Base-by-base conservation (phyloP, 1,140 invertebrate genomes). In the Diachasma alloeum region DNA sequence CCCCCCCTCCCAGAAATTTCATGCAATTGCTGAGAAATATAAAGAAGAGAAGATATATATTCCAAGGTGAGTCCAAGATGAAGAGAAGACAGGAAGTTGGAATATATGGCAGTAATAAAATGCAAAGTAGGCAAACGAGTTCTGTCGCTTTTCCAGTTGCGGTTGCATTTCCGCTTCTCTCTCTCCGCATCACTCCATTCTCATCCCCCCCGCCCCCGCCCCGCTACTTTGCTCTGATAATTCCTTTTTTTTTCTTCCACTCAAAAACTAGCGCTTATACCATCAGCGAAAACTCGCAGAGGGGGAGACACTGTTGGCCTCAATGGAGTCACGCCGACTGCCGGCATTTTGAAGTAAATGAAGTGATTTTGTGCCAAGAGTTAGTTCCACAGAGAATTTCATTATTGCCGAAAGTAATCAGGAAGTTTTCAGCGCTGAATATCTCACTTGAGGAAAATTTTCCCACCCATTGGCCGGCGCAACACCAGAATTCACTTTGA, bases 81-180 rank as follows among this genome's bases (percentile, higher is more conserved):
- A 75, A 69, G 46, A 75, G 74, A 75, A 69, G 74, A 75, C 74
- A 75, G 74, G 74, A 75, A 75, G 74, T 75, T 70, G 42, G 67
- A 75, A 75, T 75, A 68, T 75, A 75, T 46, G 74, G 67, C 74
- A 19, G 74, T 46, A 75, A 75, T 75, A 75, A 75, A 75, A 75
- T 75, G 74, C 74, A 75, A 75, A 75, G 67, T 75, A 75, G 74
- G 74, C 74, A 75, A 75, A 75, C 74, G 67, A 70, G 74, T 75
- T 75, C 74, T 75, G 74, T 75, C 74, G 74, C 74, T 75, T 75
- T 75, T 75, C 74, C 74, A 70, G 67, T 75, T 70, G 74, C 74
- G 67, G 74, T 75, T 75, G 74, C 66, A 75, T 68, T 75, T 75
- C 74, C 74, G 74, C 66, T 69, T 75, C 59, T 75, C 69, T 42